Conservation (phyloP, 1,140 invertebrate species). For the Bombus confusus region DNA sequence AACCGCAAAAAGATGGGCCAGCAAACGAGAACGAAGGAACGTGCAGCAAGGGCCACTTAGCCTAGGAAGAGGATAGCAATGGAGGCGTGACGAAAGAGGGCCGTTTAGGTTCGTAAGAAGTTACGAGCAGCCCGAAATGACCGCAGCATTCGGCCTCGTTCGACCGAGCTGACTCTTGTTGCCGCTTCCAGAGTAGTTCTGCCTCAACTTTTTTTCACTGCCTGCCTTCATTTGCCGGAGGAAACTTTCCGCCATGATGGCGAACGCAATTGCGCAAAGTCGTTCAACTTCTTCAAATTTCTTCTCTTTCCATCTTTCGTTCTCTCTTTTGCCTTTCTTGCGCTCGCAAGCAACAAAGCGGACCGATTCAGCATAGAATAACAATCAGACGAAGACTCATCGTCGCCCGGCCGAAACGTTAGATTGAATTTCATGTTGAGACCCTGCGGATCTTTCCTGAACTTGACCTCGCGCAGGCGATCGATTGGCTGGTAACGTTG, state of each 20-base stretch:
- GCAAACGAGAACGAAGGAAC: neutral
- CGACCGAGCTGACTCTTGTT: constrained; percentile 39
- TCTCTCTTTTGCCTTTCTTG: too few species aligned
- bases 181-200: constrained; percentile 47
- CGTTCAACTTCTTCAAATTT: constrained; percentile 16
- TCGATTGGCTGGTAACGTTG: neutral
- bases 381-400: neutral
- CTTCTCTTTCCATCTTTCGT: too few species aligned
- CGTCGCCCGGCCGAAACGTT: neutral
- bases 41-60: constrained; percentile 13
- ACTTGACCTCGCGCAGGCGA: neutral
- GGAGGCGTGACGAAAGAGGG: constrained; percentile 22
- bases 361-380: neutral
- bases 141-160: constrained; percentile 49
- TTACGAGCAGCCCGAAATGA: constrained; percentile 27
- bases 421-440: neutral
- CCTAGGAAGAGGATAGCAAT: neutral
- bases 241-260: constrained; percentile 28
- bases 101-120: constrained; percentile 19
- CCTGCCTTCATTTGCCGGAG: constrained; percentile 29
- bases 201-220: neutral
- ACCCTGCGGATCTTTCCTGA: neutral
- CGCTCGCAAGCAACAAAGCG: neutral
- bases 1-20: neutral
- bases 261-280: constrained; percentile 27